Evolutionary conservation across 2,113 vertebrate species (phyloP).

Genomic region (Enhydra lutris): DNA sequence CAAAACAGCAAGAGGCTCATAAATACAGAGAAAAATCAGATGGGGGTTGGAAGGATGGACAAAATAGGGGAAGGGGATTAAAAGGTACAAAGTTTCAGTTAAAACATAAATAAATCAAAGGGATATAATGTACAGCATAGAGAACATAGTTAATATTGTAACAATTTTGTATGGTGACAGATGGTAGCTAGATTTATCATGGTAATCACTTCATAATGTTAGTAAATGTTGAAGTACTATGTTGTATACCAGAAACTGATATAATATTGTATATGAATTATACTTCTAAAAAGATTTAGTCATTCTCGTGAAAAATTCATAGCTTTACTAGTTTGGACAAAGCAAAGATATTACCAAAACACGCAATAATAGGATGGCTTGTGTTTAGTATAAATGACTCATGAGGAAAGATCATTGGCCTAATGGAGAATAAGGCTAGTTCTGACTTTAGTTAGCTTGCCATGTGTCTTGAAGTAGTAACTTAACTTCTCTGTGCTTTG

Average conservation of each 20-base stretch:
- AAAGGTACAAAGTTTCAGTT: not conserved
- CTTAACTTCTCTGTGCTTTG: not conserved
- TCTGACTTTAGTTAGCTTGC: not conserved
- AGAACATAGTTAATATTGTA: not conserved
- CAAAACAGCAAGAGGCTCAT: not conserved
- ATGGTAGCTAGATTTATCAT: not conserved
- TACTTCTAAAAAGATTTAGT: not conserved
- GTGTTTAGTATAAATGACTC: not conserved
- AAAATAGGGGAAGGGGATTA: not conserved
- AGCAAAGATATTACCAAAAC: not conserved
- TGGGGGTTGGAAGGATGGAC: not conserved
- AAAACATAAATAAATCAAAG: not conserved
- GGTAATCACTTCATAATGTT: not conserved
- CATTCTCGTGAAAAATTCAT: not conserved
- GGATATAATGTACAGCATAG: not conserved
- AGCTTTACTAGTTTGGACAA: not conserved
- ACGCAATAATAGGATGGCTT: not conserved
- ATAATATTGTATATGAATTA: not conserved
- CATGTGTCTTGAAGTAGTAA: not conserved
- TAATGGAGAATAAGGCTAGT: not conserved
- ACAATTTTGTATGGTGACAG: not conserved
- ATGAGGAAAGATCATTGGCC: not conserved
- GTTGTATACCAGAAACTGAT: not conserved
- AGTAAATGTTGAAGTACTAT: not conserved
- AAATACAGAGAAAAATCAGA: not conserved